Evolutionary conservation across 2,113 vertebrate genomes (phyloP), one percentile per base, ranked within the genome.

Genomic region (Megaceryle torquata): DNA sequence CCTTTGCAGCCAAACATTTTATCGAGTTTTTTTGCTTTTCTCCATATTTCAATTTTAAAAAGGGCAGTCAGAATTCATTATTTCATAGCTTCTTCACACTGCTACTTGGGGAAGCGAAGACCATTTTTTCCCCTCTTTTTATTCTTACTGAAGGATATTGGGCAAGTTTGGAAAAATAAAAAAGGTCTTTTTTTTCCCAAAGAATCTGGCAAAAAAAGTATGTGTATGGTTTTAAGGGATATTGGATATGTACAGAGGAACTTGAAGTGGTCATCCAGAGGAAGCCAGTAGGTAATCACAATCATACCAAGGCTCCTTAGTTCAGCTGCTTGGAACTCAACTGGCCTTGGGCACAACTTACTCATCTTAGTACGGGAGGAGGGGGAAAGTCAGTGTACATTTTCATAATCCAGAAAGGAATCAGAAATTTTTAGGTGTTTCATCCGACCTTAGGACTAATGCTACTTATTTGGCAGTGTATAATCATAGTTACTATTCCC

Each of bases 351-450:
- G 95, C 86, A 76, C 41, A 63, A 56, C 31, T 89, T 90, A 80
- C 51, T 86, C 60, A 46, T 72, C 51, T 91, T 69, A 26, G 88
- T 87, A 91, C 69, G 77, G 69, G 26, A 65, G 68, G 43, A 88
- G 51, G 17, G 50, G 35, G 54, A 71, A 85, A 92, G 67, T 91
- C 79, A 88, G 35, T 22, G 69, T 53, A 20, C 31, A 68, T 93
- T 96, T 97, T 87, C 41, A 91, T 97, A 91, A 95, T 76, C 72
- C 89, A 89, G 77, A 92, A 88, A 97, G 50, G 59, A 86, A 67
- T 72, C 71, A 63, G 64, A 64, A 50, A 51, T 63, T 90, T 79
- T 69, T 70, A 86, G 88, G 68, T 91, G 64, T 94, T 92, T 86
- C 63, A 56, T 71, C 64, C 6, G 33, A 56, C 89, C 82, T 85